A percentile compares a stretch with the other conserved stretches of the same genome.
These are phyloP conservation scores for Conus ventricosus DNA, from an alignment of 1,140 invertebrate species.

Conservation along the genomic window DNA sequence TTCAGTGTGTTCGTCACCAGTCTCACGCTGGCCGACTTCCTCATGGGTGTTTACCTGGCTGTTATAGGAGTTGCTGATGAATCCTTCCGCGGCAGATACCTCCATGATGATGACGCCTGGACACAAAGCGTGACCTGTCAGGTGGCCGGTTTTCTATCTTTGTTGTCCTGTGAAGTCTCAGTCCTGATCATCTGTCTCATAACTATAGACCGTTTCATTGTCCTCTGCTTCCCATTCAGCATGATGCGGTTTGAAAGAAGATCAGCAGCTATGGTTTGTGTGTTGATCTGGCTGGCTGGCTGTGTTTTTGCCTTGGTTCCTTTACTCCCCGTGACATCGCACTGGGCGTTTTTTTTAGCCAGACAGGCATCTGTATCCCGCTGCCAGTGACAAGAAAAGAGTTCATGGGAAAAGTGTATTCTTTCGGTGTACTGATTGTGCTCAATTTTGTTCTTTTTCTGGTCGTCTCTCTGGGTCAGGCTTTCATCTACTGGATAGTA, in stretches of 20 bases:
- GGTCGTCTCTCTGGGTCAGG: conserved; percentile 45
- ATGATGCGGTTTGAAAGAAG: conserved; percentile 21
- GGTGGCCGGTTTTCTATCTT: background rate
- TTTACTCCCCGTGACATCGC: conserved; percentile 19
- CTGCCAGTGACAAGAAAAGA: conserved; percentile 46
- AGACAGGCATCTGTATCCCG: no score
- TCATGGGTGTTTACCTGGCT: background rate
- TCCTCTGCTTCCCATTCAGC: background rate
- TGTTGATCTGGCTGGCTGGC: no score
- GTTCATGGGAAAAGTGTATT: conserved; percentile 46
- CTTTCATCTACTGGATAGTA: conserved; percentile 27
- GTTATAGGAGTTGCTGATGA: no score
- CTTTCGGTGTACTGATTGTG: conserved; percentile 32
- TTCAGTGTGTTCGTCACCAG: background rate
- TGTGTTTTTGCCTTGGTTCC: background rate
- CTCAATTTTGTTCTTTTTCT: no score
- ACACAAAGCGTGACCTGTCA: background rate
- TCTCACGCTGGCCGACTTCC: background rate
- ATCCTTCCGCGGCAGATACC: background rate
- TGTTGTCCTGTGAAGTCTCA: background rate
- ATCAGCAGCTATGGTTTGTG: conserved; percentile 26
- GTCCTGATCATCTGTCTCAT: background rate
- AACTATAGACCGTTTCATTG: background rate
- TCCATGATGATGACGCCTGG: background rate
- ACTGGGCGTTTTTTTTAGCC: conserved; percentile 25